Base-by-base conservation (phyloP, 2,113 vertebrate species). In the Dicrurus megarhynchus region DNA sequence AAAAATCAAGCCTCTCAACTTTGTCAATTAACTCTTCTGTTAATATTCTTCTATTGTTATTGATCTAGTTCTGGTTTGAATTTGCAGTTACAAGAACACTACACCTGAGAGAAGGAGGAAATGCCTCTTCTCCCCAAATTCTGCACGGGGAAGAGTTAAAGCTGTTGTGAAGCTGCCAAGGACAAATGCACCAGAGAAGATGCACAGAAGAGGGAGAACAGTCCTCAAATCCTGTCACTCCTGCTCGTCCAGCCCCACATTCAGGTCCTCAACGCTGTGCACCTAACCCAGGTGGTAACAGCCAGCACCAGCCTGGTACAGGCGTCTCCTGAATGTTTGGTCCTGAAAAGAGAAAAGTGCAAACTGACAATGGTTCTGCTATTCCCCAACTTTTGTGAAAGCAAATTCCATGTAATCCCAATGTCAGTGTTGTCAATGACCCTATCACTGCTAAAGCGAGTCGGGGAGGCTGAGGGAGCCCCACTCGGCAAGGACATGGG, bases 221-320 rank as follows among this genome's bases (percentile, higher is more conserved):
- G 13, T 32, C 55, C 61, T 28, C 42, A 35, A 60, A n/a, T 16
- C 27, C 32, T 55, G 18, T 18, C 44, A 6, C 47, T 70, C 10
- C 49, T 33, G 35, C 41, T 75, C 1, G 0, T 10, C 53, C 59
- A 79, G n/a, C 15, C 50, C 57, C 33, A 28, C 19, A 2, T 17
- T 24, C 46, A 19, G 23, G 39, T 41, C 37, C 35, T 14, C 6
- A 46, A 28, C 0, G 0, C 42, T 5, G 4, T 20, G 18, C 57
- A 52, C 27, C 53, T 37, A 30, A 23, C 16, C 50, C 21, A 32
- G 13, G 17, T 3, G 33, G 16, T 4, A 35, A 39, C 46, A 74
- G 9, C 21, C 7, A 55, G 39, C 60, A 33, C 26, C 5, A 32
- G 19, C 3, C 28, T 12, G 26, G 9, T 2, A 23, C 5, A 24